Evolutionary conservation across 1,140 invertebrate genomes (phyloP).

Genomic region (Sinella curviseta): DNA sequence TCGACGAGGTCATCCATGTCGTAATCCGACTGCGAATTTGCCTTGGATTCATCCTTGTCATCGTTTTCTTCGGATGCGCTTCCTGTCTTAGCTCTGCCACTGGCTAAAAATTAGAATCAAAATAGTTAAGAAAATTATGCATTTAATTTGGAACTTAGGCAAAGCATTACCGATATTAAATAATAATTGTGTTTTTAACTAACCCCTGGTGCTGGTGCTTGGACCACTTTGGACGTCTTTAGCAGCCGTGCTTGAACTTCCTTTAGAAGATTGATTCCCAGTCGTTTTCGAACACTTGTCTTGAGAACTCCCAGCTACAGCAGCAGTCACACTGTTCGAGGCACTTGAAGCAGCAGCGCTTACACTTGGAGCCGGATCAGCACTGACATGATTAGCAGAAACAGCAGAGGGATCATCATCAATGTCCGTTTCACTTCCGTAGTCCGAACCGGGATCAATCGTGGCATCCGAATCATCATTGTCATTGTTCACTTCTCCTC

Average conservation of each 20-base stretch:
- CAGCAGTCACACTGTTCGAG: too few relatives aligned
- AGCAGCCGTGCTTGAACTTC: too few relatives aligned
- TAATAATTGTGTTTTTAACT: not conserved
- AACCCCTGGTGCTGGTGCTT: too few relatives aligned
- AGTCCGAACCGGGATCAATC: not conserved
- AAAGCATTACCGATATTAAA: not conserved
- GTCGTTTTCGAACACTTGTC: too few relatives aligned
- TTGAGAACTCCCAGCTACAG: too few relatives aligned
- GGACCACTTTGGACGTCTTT: too few relatives aligned
- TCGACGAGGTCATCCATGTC: not conserved
- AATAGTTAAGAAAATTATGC: too few relatives aligned
- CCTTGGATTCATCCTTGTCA: not conserved
- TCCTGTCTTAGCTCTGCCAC: not conserved
- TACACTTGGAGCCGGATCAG: not conserved
- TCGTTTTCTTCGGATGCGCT: not conserved
- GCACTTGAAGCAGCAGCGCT: too few relatives aligned
- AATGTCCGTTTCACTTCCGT: not conserved
- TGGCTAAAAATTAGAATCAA: too few relatives aligned
- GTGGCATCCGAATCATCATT: not conserved
- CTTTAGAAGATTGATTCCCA: too few relatives aligned
- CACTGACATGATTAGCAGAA: not conserved
- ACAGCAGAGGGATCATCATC: not conserved
- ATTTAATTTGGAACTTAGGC: not conserved
- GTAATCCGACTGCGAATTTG: constrained; percentile 7
- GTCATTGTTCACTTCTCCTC: not conserved